Evolutionary conservation across 2,797 vertebrate species (phyloP).

Genomic region (Gallirallus australis): DNA sequence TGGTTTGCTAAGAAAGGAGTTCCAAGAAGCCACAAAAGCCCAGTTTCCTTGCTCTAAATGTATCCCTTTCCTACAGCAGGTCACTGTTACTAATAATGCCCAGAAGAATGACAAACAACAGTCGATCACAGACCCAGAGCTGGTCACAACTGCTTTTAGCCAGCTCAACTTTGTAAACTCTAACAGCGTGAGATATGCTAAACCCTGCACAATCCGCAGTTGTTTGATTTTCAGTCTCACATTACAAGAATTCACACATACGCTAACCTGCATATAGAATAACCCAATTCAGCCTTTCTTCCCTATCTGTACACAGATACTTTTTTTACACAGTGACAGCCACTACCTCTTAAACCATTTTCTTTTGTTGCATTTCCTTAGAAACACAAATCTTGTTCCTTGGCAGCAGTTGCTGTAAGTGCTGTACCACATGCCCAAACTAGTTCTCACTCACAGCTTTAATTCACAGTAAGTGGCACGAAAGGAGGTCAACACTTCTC

Average conservation of each 20-base stretch:
- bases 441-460: conserved; percentile 84
- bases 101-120: conserved; percentile 63
- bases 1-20: conserved; percentile 4
- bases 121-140: conserved; percentile 38
- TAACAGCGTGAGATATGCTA: conserved; percentile 61
- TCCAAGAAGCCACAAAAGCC: conserved; percentile 32
- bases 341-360: conserved; percentile 76
- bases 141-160: conserved; percentile 67
- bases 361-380: conserved; percentile 85
- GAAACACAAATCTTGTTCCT: conserved; percentile 86
- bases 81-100: conserved; percentile 55
- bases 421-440: conserved; percentile 84
- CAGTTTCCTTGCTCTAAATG: conserved; percentile 42
- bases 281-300: conserved; percentile 69
- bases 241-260: conserved; percentile 59
- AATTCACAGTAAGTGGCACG: conserved; percentile 85
- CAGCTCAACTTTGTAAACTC: conserved; percentile 56
- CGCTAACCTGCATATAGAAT: conserved; percentile 69
- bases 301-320: conserved; percentile 61
- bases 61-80: conserved; percentile 45
- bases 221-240: conserved; percentile 73
- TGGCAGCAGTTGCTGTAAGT: conserved; percentile 78
- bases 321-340: conserved; percentile 75
- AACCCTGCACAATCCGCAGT: conserved; percentile 54
- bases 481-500: conserved; percentile 83